Conservation (phyloP, 2,113 vertebrate species). For the Hippocampus comes region DNA sequence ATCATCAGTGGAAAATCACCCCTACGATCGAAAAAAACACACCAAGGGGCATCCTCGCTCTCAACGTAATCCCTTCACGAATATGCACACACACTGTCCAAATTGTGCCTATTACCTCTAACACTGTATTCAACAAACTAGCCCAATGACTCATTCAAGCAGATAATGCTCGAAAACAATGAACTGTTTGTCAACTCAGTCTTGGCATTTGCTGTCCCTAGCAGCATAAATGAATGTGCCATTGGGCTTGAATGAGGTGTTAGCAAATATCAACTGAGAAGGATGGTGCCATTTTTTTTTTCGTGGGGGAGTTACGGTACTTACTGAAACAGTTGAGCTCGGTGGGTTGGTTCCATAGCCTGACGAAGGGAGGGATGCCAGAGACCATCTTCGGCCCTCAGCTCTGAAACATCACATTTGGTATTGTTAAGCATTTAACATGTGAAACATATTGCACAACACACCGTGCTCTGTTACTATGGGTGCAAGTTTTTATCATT, state of each 20-base stretch:
- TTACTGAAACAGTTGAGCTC: constrained; percentile 95
- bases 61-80: constrained; percentile 7
- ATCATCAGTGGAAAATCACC: constrained; percentile 14
- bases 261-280: constrained; percentile 12
- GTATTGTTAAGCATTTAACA: constrained; percentile 46
- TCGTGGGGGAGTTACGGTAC: constrained; percentile 9
- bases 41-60: background rate
- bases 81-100: constrained; percentile 11
- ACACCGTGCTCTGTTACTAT: constrained; percentile 14
- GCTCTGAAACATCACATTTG: constrained; percentile 71
- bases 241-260: constrained; percentile 45
- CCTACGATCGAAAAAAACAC: constrained; percentile 1
- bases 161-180: constrained; percentile 64
- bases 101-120: constrained; percentile 22
- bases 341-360: constrained; percentile 98
- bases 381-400: constrained; percentile 95
- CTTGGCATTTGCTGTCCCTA: constrained; percentile 31
- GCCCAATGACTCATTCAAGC: constrained; percentile 55
- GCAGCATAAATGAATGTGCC: constrained; percentile 43
- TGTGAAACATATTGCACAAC: constrained; percentile 46
- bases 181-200: constrained; percentile 47
- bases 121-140: constrained; percentile 28
- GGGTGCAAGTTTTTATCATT: constrained; percentile 25
- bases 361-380: constrained; percentile 93
- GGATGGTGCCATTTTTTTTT: background rate